Evolutionary conservation across 2,797 vertebrate species (phyloP).

Genomic region (Cyprinella venusta): DNA sequence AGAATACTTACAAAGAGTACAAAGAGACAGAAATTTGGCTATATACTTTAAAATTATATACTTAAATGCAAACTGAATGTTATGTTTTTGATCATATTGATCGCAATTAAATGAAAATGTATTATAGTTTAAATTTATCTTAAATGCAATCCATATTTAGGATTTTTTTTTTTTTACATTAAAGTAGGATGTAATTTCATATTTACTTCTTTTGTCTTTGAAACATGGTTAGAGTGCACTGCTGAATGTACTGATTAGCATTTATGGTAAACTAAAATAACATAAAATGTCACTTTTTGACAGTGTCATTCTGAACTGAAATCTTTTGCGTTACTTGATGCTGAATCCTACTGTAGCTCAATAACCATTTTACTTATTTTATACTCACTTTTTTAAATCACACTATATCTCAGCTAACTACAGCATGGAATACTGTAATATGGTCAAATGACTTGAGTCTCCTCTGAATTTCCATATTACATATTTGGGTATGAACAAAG

Average conservation of each 20-base stretch:
- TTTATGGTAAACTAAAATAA: background rate
- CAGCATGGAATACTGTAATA: background rate
- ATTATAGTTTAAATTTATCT: background rate
- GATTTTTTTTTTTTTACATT: background rate
- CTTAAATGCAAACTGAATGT: background rate
- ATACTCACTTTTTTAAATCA: background rate
- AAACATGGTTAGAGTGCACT: background rate
- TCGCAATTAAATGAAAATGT: background rate
- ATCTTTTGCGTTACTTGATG: background rate
- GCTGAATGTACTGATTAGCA: too few species aligned
- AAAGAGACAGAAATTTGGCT: background rate
- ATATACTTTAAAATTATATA: background rate
- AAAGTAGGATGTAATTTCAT: background rate
- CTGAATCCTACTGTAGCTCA: background rate
- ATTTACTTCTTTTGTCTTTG: background rate
- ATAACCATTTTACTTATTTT: background rate
- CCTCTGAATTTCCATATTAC: background rate
- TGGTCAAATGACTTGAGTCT: background rate
- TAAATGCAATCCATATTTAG: background rate
- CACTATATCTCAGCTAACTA: background rate
- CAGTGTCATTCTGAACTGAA: background rate
- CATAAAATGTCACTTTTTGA: background rate
- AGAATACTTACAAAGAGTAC: background rate
- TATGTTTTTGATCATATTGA: constrained; percentile 1
- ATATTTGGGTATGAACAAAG: background rate